Evolutionary conservation across 2,113 vertebrate species (phyloP), one percentile per base, ranked within the genome.

Genomic region (Megaceryle maxima): DNA sequence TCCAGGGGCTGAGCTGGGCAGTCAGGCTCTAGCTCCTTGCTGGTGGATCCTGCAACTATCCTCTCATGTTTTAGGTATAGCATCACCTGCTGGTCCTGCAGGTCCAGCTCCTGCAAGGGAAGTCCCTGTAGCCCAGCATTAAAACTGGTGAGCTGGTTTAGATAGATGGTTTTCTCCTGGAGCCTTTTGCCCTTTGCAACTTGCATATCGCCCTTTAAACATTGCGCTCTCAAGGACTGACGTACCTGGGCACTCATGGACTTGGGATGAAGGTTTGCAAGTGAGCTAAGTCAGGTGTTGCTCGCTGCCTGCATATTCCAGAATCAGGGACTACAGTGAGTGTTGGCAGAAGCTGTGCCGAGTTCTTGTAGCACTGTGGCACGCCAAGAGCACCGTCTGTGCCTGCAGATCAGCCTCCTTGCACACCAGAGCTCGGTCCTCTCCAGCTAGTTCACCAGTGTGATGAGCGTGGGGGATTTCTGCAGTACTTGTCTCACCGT

Each of bases 371-470:
- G 74, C 51, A 29, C 39, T 0, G 0, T 53, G 29, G 16, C 29
- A 24, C 1, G 0, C 56, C 24, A 16, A 59, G 80, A 77, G 16
- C 79, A 13, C 50, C 0, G 3, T 33, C 51, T 33, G 25, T 88
- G 59, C 55, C 46, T 29, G 35, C 43, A 29, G 51, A 8, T 72
- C 64, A 33, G 0, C 37, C 44, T 31, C 0, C 0, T 18, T 66
- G 43, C 25, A 11, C 37, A 2, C 6, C 1, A 3, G 31, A 19
- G 39, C n/a, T 75, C 1, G 1, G 37, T 50, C 31, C 15, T 59
- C 11, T 70, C 16, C 1, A 1, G 10, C 20, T 64, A 35, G 44
- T n/a, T 33, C 20, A 3, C 64, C 70, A 44, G 13, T 73, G 57
- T 16, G 73, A 21, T 66, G 81, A 39, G 12, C 60, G 15, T 48